These are phyloP conservation scores for Ctenomys sociabilis DNA, from an alignment of 2,113 vertebrate species.

Conservation along the genomic window DNA sequence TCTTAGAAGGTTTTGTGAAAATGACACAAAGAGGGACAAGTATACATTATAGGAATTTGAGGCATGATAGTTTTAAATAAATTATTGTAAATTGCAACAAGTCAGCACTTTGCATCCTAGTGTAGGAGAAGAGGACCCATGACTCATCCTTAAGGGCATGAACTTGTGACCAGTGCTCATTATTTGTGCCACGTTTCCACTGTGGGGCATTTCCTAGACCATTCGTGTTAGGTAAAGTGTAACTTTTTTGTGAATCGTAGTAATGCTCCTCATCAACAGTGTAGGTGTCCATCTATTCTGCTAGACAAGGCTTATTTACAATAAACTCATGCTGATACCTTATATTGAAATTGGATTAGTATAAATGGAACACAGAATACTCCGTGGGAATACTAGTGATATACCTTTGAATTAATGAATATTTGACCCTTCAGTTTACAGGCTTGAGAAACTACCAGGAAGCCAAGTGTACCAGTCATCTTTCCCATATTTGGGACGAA, in stretches of 20 bases:
- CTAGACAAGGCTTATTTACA: not conserved
- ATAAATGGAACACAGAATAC: not conserved
- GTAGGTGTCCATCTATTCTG: not conserved
- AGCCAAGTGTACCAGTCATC: not conserved
- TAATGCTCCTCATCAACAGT: not conserved
- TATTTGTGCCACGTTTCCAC: not conserved
- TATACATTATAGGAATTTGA: not conserved
- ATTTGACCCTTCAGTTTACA: not conserved
- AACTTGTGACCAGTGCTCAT: not conserved
- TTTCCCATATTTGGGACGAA: not conserved
- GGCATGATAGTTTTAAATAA: not conserved
- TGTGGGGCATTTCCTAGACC: not conserved
- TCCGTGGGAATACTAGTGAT: not conserved
- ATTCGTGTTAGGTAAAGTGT: not conserved
- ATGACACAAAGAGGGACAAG: not conserved
- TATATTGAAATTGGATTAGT: not conserved
- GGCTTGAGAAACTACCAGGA: not conserved
- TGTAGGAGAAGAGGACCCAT: not conserved
- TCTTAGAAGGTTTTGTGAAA: not conserved
- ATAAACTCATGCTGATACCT: not conserved
- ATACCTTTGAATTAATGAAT: not conserved
- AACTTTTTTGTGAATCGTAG: not conserved
- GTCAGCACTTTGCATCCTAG: not conserved
- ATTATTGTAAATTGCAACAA: constrained; percentile 38
- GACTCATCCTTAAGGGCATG: not conserved